Percentiles rank a stretch among this genome's conserved stretches.
phyloP scores from a whole-genome alignment of 1,140 invertebrate species.

The Zaprionus inermis region DNA sequence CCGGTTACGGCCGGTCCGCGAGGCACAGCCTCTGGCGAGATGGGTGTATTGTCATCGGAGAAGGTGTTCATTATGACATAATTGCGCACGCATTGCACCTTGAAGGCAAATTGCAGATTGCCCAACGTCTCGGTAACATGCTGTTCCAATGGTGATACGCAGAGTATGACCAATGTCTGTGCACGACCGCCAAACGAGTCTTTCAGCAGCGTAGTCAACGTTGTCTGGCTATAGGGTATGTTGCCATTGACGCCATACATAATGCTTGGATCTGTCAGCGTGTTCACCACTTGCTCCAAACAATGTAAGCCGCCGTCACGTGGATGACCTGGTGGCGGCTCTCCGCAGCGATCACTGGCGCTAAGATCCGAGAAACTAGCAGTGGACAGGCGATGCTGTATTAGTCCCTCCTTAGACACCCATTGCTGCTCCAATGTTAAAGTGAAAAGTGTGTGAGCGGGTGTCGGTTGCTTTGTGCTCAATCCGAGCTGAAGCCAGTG shows the following conservation, averaged over 20 bases:
- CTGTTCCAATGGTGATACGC: conserved; percentile 87
- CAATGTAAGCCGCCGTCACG: conserved; percentile 86
- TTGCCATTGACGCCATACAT: conserved; percentile 85
- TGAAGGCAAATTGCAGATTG: conserved; percentile 87
- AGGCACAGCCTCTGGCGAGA: conserved; percentile 82
- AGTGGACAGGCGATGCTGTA: conserved; percentile 87
- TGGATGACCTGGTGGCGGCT: conserved; percentile 83
- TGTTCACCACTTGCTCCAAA: conserved; percentile 87
- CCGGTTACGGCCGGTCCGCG: conserved; percentile 20
- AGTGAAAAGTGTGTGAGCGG: conserved; percentile 87
- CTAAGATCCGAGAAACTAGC: conserved; percentile 89
- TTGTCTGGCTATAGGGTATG: conserved; percentile 87
- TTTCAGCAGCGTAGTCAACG: conserved; percentile 87
- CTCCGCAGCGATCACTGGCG: conserved; percentile 86
- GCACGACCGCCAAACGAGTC: conserved; percentile 89
- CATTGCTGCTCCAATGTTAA: conserved; percentile 89
- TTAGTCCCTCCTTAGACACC: conserved; percentile 84
- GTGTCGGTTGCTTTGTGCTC: conserved; percentile 57
- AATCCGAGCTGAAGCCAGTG: conserved; percentile 85
- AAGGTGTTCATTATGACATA: conserved; percentile 88
- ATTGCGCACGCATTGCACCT: conserved; percentile 87
- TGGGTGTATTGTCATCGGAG: conserved; percentile 87
- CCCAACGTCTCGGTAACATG: conserved; percentile 87
- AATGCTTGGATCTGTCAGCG: conserved; percentile 86
- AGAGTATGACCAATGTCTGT: conserved; percentile 88